These are phyloP conservation scores for Chromis chromis DNA, from an alignment of 2,797 vertebrate species.

Conservation along the genomic window DNA sequence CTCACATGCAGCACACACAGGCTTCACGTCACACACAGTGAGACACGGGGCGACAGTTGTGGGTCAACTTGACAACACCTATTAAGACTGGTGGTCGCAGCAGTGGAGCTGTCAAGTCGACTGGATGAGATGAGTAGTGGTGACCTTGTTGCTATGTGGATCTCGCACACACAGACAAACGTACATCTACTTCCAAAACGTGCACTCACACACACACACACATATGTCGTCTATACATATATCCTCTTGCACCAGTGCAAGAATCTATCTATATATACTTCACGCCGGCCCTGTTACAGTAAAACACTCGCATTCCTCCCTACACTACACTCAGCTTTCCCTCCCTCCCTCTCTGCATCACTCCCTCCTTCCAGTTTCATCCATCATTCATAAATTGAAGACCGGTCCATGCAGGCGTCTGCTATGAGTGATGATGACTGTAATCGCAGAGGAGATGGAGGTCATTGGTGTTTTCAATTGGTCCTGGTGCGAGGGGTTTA, in stretches of 20 bases:
- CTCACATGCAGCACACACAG: constrained; percentile 5
- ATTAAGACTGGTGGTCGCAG: constrained; percentile 19
- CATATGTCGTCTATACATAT: not conserved
- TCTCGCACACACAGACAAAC: not conserved
- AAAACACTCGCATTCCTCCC: not conserved
- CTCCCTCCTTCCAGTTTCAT: constrained; percentile 43
- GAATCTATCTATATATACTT: not conserved
- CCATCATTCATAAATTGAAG: constrained; percentile 62
- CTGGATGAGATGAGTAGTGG: constrained; percentile 18
- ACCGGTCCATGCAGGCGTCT: constrained; percentile 4
- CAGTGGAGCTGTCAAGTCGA: constrained; percentile 8
- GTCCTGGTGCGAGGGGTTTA: constrained; percentile 11
- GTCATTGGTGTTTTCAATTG: constrained; percentile 52
- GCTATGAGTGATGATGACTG: constrained; percentile 51
- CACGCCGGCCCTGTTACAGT: not conserved
- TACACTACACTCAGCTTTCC: not conserved
- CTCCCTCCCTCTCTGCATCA: not conserved
- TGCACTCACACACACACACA: not conserved
- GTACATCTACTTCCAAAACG: not conserved
- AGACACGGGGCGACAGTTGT: not conserved
- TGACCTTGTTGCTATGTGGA: constrained; percentile 31
- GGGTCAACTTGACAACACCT: constrained; percentile 1
- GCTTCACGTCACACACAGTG: not conserved
- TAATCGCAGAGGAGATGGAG: constrained; percentile 54
- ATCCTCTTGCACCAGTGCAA: not conserved